These are phyloP conservation scores for Semnornis frantzii DNA, from an alignment of 2,113 vertebrate genomes.

Conservation along the genomic window DNA sequence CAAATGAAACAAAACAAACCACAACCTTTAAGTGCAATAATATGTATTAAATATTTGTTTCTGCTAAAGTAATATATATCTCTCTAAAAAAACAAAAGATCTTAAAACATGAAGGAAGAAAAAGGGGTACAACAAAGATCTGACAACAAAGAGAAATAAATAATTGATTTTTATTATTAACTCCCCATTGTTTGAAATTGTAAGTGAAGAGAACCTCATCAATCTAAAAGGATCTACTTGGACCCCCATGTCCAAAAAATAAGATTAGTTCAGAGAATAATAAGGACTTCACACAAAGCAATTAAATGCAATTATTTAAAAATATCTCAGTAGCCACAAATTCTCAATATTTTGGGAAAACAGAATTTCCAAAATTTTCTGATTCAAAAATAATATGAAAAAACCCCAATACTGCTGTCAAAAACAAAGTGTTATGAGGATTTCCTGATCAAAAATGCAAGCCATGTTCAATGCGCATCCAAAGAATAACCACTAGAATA, in stretches of 20 bases:
- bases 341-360: background rate
- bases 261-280: background rate
- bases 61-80: background rate
- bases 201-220: background rate
- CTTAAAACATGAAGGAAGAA: background rate
- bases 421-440: background rate
- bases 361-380: background rate
- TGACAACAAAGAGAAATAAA: background rate
- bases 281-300: background rate
- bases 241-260: background rate
- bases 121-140: background rate
- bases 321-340: background rate
- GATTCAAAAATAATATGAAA: background rate
- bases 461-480: background rate
- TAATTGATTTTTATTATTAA: background rate
- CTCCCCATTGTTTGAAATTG: background rate
- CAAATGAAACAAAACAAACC: too few species aligned
- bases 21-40: background rate
- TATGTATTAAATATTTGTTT: background rate
- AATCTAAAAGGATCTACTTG: background rate
- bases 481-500: background rate
- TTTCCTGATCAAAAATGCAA: background rate
- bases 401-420: background rate
- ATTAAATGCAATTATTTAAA: background rate
- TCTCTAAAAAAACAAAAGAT: background rate